phyloP scores from a whole-genome alignment of 2,113 vertebrate species.

The Polypterus senegalus region DNA sequence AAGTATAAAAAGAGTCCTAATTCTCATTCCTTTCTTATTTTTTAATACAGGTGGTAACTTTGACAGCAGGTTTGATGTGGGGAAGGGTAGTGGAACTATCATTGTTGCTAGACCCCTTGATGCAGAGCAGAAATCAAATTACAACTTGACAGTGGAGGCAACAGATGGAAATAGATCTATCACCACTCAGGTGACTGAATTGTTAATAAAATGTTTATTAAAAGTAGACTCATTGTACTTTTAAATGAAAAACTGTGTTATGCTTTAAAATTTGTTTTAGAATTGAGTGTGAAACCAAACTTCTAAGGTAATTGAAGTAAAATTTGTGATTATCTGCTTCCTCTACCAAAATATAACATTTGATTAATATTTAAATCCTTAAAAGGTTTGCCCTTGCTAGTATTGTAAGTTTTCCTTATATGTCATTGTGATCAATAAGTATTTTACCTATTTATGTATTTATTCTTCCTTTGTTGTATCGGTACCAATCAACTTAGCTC shows the following conservation, averaged over 20 bases:
- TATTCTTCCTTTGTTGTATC: too few species aligned
- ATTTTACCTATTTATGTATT: too few species aligned
- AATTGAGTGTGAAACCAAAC: too few species aligned
- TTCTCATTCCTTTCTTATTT: slow-evolving; percentile 33
- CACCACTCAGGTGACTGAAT: slow-evolving; percentile 78
- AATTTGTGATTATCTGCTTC: too few species aligned
- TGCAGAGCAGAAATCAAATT: slow-evolving; percentile 87
- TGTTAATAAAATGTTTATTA: slow-evolving; percentile 32
- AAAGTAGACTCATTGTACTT: slow-evolving; percentile 24
- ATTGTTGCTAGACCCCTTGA: slow-evolving; percentile 84
- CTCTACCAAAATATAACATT: too few species aligned
- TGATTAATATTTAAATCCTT: too few species aligned
- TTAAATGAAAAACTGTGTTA: slow-evolving; percentile 2
- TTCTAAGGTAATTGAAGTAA: too few species aligned
- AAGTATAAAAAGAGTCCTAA: slow-evolving; percentile 27
- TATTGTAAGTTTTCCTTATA: too few species aligned
- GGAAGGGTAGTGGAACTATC: slow-evolving; percentile 85
- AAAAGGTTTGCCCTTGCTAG: too few species aligned
- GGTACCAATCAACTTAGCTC: too few species aligned
- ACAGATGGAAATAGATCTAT: slow-evolving; percentile 83
- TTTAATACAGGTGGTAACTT: slow-evolving; percentile 82
- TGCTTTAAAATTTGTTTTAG: too few species aligned
- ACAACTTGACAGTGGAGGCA: slow-evolving; percentile 92
- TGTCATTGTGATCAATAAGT: too few species aligned
- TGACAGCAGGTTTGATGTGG: slow-evolving; percentile 92